Conservation (phyloP, 2,113 vertebrate species). For the Notechis scutatus region DNA sequence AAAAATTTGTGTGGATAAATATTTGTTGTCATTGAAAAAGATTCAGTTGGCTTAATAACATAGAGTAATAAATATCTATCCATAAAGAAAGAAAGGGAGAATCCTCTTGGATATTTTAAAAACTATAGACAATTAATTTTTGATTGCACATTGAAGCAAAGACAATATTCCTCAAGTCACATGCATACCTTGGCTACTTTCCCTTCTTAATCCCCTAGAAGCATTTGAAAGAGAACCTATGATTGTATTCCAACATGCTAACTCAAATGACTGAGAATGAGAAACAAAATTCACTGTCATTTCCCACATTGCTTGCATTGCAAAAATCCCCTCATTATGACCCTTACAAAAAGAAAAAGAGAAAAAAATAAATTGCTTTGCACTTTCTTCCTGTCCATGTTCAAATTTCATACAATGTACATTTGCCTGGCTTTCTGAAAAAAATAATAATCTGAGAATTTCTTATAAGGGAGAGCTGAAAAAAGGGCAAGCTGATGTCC, state of each 20-base stretch:
- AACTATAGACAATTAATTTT: neutral
- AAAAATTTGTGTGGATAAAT: neutral
- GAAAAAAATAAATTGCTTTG: neutral
- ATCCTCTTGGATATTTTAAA: neutral
- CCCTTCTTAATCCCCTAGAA: neutral
- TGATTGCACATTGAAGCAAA: neutral
- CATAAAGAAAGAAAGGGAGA: too few relatives aligned
- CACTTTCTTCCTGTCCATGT: neutral
- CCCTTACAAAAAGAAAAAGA: neutral
- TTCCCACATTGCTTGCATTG: neutral
- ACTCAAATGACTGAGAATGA: neutral
- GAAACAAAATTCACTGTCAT: neutral
- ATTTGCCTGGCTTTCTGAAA: too few relatives aligned
- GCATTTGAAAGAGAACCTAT: neutral
- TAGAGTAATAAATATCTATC: neutral
- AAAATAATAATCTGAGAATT: neutral
- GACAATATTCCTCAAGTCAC: neutral
- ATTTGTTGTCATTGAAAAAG: neutral
- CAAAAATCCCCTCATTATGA: neutral
- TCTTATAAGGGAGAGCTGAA: neutral
- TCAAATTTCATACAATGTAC: neutral
- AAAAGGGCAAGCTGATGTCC: neutral
- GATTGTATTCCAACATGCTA: neutral
- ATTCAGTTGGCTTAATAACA: neutral
- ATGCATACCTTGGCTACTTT: neutral